phyloP scores from a whole-genome alignment of 1,140 invertebrate species.

The Tetramorium parvispinum region DNA sequence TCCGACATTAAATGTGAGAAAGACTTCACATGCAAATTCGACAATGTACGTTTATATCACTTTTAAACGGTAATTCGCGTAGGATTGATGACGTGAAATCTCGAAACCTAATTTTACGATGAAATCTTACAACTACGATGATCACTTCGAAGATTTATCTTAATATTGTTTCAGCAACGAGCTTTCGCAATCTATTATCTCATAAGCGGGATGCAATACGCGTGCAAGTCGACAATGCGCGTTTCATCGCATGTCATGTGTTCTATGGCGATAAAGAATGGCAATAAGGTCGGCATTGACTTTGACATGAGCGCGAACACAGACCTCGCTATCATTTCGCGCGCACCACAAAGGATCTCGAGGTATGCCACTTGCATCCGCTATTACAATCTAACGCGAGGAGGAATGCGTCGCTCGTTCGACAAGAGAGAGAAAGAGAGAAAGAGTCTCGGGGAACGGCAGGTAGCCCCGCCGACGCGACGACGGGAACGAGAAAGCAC shows the following conservation, averaged over 20 bases:
- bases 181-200: neutral
- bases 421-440: neutral
- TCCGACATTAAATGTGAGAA: neutral
- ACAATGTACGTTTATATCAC: neutral
- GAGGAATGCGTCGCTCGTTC: slow-evolving; percentile 57
- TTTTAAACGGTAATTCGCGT: neutral
- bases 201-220: neutral
- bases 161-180: neutral
- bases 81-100: neutral
- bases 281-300: slow-evolving; percentile 2
- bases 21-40: neutral
- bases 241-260: neutral
- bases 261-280: neutral
- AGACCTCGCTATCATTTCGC: slow-evolving; percentile 46
- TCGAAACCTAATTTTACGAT: neutral
- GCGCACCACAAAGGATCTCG: slow-evolving; percentile 56
- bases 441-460: neutral
- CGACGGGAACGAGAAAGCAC: slow-evolving; percentile 43
- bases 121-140: neutral
- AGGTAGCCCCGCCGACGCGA: slow-evolving; percentile 37
- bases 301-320: slow-evolving; percentile 36
- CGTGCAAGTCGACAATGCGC: slow-evolving; percentile 3
- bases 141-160: neutral
- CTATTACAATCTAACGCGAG: slow-evolving; percentile 64
- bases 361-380: slow-evolving; percentile 54